Percentiles rank a stretch among this genome's conserved stretches.
Conservation (phyloP, 2,888 invertebrate genomes). For the Chymomyza amoena region DNA sequence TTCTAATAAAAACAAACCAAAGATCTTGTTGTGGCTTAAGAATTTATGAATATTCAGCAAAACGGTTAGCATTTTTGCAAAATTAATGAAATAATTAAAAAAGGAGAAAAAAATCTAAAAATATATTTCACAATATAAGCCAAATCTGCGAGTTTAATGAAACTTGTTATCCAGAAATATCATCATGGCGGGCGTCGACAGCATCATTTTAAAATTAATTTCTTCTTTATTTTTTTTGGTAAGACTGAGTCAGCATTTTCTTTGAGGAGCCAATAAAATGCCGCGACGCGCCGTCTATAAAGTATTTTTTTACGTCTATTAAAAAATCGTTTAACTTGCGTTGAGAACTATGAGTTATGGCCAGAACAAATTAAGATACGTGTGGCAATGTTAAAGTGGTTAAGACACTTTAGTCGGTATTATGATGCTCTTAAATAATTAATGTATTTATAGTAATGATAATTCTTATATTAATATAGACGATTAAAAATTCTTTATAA, state of each 20-base stretch:
- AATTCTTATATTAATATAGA: too few species aligned
- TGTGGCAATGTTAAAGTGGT: not conserved
- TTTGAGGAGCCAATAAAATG: conserved; percentile 12
- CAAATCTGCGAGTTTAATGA: conserved; percentile 13
- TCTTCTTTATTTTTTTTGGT: not conserved
- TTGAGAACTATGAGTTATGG: conserved; percentile 24
- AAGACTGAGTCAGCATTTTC: conserved; percentile 34
- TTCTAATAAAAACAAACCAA: not conserved
- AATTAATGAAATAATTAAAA: not conserved
- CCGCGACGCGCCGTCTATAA: conserved; percentile 10
- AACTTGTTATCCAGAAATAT: conserved; percentile 21
- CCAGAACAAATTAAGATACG: conserved; percentile 32
- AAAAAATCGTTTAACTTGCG: not conserved
- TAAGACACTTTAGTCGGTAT: not conserved
- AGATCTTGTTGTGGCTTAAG: not conserved
- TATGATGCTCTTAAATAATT: not conserved
- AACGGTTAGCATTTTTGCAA: conserved; percentile 18
- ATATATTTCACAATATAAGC: conserved; percentile 38
- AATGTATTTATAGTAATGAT: not conserved
- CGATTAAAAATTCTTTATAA: too few species aligned
- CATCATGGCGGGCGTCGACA: conserved; percentile 30
- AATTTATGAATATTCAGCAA: conserved; percentile 27
- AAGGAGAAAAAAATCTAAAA: not conserved
- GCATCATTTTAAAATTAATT: conserved; percentile 16
- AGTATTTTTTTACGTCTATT: conserved; percentile 15